Percentiles rank a stretch among this genome's conserved stretches.
These are phyloP conservation scores for Ips nitidus DNA, from an alignment of 1,140 invertebrate species.

Conservation along the genomic window DNA sequence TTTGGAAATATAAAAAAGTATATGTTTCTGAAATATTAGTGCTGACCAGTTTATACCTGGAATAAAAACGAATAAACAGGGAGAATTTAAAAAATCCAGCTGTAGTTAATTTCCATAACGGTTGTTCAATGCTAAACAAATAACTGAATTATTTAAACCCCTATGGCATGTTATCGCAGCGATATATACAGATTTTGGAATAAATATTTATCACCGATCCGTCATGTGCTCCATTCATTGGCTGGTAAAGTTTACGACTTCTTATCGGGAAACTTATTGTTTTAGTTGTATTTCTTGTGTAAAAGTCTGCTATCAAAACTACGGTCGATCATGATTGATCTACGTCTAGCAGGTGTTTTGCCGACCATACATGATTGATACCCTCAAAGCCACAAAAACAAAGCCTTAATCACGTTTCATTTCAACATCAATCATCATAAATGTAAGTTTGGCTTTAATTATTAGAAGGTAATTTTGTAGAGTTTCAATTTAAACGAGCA, in stretches of 20 bases:
- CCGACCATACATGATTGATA: conserved; percentile 11
- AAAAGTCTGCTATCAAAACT: background rate
- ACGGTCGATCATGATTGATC: conserved; percentile 2
- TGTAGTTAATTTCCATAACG: background rate
- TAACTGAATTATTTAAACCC: background rate
- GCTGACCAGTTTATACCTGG: too few relatives aligned
- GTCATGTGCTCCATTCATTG: too few relatives aligned
- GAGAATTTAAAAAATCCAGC: too few relatives aligned
- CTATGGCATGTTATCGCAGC: background rate
- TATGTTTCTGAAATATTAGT: too few relatives aligned
- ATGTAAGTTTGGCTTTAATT: background rate
- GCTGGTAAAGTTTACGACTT: too few relatives aligned
- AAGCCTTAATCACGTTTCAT: background rate
- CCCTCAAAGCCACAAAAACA: background rate
- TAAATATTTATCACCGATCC: background rate
- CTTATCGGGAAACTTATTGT: too few relatives aligned
- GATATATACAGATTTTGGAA: background rate
- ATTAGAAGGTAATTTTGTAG: background rate
- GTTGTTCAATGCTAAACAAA: background rate
- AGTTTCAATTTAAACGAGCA: too few relatives aligned
- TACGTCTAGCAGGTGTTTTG: conserved; percentile 9
- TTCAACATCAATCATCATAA: conserved; percentile 10
- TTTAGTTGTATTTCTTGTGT: background rate
- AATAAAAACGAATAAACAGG: too few relatives aligned
- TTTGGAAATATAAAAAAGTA: too few relatives aligned